Evolutionary conservation across 2,888 invertebrate species (phyloP), one percentile per base, ranked within the genome.

Genomic region (Callyntrura guangdongensis): DNA sequence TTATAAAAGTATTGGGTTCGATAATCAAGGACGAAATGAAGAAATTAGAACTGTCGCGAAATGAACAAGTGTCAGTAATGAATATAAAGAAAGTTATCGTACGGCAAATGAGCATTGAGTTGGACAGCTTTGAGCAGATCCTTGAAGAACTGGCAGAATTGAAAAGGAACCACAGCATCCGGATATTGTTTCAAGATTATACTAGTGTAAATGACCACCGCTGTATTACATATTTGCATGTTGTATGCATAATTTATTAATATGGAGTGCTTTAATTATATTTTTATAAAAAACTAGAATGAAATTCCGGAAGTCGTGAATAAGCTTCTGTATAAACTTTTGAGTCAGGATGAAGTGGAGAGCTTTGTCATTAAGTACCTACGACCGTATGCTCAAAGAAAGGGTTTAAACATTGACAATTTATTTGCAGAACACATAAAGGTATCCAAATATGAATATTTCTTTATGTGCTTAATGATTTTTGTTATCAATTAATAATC

Each of bases 231-330:
- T 47, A 45, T 53, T 22, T 69, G 25, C 11, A 0, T 22, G 14
- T 17, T 61, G 47, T 8, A 22, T 81, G 47, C 53, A 72, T 47
- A 47, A 64, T 53, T 64, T 22, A 61, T 69, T 45, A 12, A 22
- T 64, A 22, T 17, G 0, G 36, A 17, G 17, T 22, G 72, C 14
- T 56, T 17, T 17, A n/a, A 6, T 69, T 45, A 69, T 14, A 27
- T 69, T 69, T 64, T 27, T 12, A 14, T 27, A 47, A 47, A 14
- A 69, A 47, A 47, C 3, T 67, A 93, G 92, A 93, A 93, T 69
- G 72, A 91, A 25, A 83, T 91, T 1, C 20, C 86, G 8, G 93
- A 93, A 56, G 93, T 94, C n/a, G 92, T 94, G 6, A 93, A 91
- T 47, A 86, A 92, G 11, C 79, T 94, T 86, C 79, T 94, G 5